phyloP scores from a whole-genome alignment of 2,888 invertebrate species.

The Cremastinae sp. region DNA sequence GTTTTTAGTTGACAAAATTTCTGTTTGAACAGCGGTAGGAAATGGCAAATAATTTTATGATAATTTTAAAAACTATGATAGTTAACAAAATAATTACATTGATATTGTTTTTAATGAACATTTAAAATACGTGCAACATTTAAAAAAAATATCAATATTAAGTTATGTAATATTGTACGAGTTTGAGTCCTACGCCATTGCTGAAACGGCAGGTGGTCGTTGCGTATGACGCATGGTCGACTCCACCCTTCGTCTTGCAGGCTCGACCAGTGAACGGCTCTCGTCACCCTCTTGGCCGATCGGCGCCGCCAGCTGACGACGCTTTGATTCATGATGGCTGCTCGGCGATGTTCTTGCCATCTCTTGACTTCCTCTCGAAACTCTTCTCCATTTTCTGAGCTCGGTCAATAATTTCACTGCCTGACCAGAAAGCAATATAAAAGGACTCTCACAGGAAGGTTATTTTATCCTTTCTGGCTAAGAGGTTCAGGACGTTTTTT shows the following conservation, averaged over 20 bases:
- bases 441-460: conserved; percentile 11
- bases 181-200: conserved; percentile 65
- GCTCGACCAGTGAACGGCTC: conserved; percentile 69
- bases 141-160: too few relatives aligned
- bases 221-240: conserved; percentile 62
- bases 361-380: conserved; percentile 52
- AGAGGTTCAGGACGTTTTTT: conserved; percentile 14
- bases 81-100: too few relatives aligned
- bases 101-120: too few relatives aligned
- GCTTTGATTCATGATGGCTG: conserved; percentile 77
- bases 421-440: conserved; percentile 19
- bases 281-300: conserved; percentile 65
- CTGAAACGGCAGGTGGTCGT: conserved; percentile 65
- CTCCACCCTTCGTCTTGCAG: conserved; percentile 73
- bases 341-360: conserved; percentile 65
- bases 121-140: too few relatives aligned
- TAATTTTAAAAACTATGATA: too few relatives aligned
- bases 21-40: too few relatives aligned
- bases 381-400: not conserved
- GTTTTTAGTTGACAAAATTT: too few relatives aligned
- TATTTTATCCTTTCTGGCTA: conserved; percentile 1
- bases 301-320: conserved; percentile 58
- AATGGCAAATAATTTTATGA: too few relatives aligned
- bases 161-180: too few relatives aligned
- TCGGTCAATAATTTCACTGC: not conserved